phyloP scores from a whole-genome alignment of 2,888 invertebrate genomes.

The Drosophila affinis region DNA sequence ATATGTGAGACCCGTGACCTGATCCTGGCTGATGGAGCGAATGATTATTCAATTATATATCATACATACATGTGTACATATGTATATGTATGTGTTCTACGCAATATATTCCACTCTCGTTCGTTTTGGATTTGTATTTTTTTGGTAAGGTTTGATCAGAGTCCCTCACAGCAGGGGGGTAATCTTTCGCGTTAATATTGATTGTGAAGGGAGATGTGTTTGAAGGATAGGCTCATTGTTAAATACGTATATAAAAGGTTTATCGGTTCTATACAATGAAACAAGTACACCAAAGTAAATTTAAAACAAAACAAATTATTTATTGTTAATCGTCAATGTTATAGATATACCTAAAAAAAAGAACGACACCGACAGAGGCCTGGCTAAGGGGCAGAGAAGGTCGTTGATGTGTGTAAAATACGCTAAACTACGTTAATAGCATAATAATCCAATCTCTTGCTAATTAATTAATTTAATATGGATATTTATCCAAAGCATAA shows the following conservation, averaged over 20 bases:
- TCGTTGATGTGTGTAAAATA: no score
- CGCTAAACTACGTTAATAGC: no score
- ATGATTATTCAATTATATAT: conserved; percentile 19
- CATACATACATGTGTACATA: no score
- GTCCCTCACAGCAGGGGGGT: not conserved
- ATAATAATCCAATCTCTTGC: no score
- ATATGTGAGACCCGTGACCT: conserved; percentile 79
- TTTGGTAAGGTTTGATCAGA: no score
- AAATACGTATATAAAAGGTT: conserved; percentile 17
- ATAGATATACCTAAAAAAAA: conserved; percentile 49
- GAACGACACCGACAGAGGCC: no score
- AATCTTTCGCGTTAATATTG: conserved; percentile 53
- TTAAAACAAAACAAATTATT: conserved; percentile 53
- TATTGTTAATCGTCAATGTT: conserved; percentile 73
- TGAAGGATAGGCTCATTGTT: conserved; percentile 47
- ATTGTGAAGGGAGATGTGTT: conserved; percentile 19
- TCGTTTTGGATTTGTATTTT: no score
- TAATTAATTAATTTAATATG: no score
- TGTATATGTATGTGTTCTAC: no score
- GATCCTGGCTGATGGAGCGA: conserved; percentile 35
- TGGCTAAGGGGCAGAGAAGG: no score
- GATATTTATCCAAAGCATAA: no score
- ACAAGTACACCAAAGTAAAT: conserved; percentile 14
- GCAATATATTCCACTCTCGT: no score
- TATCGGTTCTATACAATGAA: conserved; percentile 44